Evolutionary conservation across 2,797 vertebrate genomes (phyloP), one percentile per base, ranked within the genome.

Genomic region (Apogon hyalosoma): DNA sequence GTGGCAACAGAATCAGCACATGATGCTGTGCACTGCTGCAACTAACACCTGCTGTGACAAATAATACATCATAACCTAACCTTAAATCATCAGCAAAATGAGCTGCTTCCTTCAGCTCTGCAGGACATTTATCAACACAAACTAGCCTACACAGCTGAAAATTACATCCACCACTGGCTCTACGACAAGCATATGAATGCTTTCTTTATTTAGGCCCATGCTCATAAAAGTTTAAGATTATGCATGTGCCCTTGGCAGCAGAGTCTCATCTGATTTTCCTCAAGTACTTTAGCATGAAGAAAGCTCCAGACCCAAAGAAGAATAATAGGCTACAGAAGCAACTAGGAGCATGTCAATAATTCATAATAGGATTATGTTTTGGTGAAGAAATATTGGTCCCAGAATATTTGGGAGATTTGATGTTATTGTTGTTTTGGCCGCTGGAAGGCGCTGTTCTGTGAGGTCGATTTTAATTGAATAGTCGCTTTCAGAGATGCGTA

Each of bases 141-240:
- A 65, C 41, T 61, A 41, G 33, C 42, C 52, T 12, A 69, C 63
- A 50, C 1, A 57, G 61, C 55, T 49, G 63, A 5, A 66, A 73
- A 75, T 65, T 51, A 54, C 50, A 65, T 60, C 46, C 64, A 69
- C 51, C 21, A 11, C 47, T 47, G 56, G 57, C 65, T 64, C 41
- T 74, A 33, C 46, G 28, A 65, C 52, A 65, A 53, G 69, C 71
- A 75, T 57, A 59, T 62, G 42, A 67, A 80, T 67, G 63, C 71
- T 76, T 82, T 80, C 77, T 83, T 88, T 90, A 84, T 88, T 84
- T 88, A 88, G 79, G 40, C 61, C 36, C 53, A 42, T n/a, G 53
- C 78, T 89, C 80, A 85, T 91, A 45, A 89, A 89, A 83, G 16
- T 81, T 88, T 85, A 85, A 86, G 14, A 47, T 45, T 36, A 65